Percentiles rank a stretch among this genome's conserved stretches.
These are phyloP conservation scores for Drosophila prosaltans DNA, from an alignment of 1,140 invertebrate genomes.

Conservation along the genomic window DNA sequence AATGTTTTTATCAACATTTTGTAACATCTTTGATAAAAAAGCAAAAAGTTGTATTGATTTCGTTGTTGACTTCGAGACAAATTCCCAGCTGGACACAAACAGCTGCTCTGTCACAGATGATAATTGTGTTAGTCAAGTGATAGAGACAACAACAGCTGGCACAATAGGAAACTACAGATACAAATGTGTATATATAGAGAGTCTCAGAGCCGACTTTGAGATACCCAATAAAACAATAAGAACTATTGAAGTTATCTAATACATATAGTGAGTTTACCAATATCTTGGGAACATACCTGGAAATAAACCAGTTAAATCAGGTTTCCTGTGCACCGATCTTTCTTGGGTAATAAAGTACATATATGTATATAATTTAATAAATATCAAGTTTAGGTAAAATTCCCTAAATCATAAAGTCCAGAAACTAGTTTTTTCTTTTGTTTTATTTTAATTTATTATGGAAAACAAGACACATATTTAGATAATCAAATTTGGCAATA, in stretches of 20 bases:
- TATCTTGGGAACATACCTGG: not conserved
- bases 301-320: not conserved
- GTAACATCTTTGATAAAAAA: slow-evolving; percentile 8
- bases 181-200: slow-evolving; percentile 13
- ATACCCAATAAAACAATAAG: not conserved
- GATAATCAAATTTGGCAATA: too few relatives aligned
- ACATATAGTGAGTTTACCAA: not conserved
- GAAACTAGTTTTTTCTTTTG: too few relatives aligned
- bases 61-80: slow-evolving; percentile 18
- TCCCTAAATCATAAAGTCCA: too few relatives aligned
- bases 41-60: slow-evolving; percentile 6
- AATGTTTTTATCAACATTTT: slow-evolving; percentile 2
- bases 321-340: too few relatives aligned
- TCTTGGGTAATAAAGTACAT: too few relatives aligned
- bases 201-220: slow-evolving; percentile 9
- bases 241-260: too few relatives aligned
- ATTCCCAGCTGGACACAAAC: slow-evolving; percentile 34
- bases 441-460: too few relatives aligned
- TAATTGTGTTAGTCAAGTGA: slow-evolving; percentile 68
- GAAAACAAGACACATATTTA: too few relatives aligned
- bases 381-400: too few relatives aligned
- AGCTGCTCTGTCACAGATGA: slow-evolving; percentile 57
- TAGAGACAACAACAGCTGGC: slow-evolving; percentile 19
- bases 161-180: slow-evolving; percentile 21
- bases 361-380: too few relatives aligned